Percentiles rank a stretch among this genome's conserved stretches.
Conservation (phyloP, 2,113 vertebrate species). For the Elgaria multicarinata region DNA sequence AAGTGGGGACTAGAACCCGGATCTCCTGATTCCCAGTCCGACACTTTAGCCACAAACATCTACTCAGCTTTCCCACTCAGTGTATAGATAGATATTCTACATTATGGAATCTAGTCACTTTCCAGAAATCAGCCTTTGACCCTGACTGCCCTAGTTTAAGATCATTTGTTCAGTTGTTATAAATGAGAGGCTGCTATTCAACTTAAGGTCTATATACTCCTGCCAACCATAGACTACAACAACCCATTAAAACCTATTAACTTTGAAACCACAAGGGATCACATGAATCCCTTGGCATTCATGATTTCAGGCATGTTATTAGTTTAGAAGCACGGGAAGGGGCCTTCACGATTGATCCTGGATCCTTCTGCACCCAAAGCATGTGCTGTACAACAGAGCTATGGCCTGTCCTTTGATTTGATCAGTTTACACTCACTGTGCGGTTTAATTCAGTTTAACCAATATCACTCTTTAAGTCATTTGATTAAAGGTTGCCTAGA, state of each 20-base stretch:
- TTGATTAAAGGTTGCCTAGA: slow-evolving; percentile 17
- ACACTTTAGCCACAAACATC: no score
- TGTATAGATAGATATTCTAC: no score
- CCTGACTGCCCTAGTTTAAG: neutral
- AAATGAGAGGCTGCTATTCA: neutral
- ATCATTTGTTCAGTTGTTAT: neutral
- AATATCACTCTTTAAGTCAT: neutral
- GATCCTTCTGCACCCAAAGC: neutral
- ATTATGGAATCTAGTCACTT: neutral
- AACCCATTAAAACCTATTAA: neutral
- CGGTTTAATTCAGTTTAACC: neutral
- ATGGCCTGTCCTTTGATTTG: neutral
- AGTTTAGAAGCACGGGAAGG: neutral
- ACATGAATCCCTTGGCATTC: neutral
- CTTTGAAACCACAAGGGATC: neutral
- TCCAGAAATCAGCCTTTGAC: neutral
- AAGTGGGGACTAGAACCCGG: no score
- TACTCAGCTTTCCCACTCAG: neutral
- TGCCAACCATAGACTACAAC: neutral
- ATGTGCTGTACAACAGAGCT: neutral
- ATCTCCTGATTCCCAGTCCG: no score
- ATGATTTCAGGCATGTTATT: neutral
- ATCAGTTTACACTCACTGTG: neutral
- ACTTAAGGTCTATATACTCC: neutral
- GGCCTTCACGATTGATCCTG: neutral